Percentiles rank a stretch among this genome's conserved stretches.
Evolutionary conservation across 2,797 vertebrate species (phyloP).

Genomic region (Sebastes goodei): DNA sequence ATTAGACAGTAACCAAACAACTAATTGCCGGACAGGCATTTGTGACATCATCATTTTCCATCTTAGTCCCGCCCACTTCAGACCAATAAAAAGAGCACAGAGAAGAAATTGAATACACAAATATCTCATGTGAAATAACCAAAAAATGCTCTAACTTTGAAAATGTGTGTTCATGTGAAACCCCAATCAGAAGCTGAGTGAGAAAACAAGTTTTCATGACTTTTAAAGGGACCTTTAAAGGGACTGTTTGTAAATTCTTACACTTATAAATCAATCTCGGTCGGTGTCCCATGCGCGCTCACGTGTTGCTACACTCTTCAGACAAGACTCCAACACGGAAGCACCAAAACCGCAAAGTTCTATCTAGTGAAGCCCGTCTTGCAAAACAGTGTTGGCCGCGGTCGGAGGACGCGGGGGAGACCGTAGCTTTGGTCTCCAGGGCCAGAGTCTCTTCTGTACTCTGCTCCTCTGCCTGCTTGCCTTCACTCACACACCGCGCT

Average conservation of each 20-base stretch:
- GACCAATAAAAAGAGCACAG: background rate
- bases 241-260: too few species aligned
- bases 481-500: fast-evolving
- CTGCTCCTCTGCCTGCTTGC: too few species aligned
- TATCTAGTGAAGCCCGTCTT: too few species aligned
- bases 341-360: too few species aligned
- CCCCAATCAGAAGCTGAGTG: background rate
- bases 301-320: too few species aligned
- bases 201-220: background rate
- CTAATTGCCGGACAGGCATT: too few species aligned
- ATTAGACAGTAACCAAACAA: too few species aligned
- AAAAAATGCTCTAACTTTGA: background rate
- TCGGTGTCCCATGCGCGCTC: too few species aligned
- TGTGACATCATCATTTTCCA: background rate
- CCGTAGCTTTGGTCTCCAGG: too few species aligned
- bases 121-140: background rate
- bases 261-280: fast-evolving
- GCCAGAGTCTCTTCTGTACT: fast-evolving
- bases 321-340: too few species aligned
- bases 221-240: background rate
- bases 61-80: background rate
- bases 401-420: too few species aligned
- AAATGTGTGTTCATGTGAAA: background rate
- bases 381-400: too few species aligned
- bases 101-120: background rate